A percentile compares a stretch with the other conserved stretches of the same genome.
Conservation (phyloP, 2,888 invertebrate genomes). For the Cartodere bifasciata region DNA sequence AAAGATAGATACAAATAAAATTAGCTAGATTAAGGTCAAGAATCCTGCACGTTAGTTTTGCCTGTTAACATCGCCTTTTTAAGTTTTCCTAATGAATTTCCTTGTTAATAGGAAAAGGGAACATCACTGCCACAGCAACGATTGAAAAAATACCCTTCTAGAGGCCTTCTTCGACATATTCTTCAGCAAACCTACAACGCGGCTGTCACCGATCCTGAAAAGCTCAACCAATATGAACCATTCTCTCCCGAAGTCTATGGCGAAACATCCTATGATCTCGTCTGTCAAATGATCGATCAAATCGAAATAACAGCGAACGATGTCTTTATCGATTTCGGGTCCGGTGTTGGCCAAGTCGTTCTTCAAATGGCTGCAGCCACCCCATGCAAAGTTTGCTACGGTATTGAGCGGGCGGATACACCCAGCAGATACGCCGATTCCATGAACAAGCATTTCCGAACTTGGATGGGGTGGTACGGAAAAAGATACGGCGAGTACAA, state of each 20-base stretch:
- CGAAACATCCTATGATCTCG: conserved; percentile 95
- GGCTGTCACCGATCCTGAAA: conserved; percentile 94
- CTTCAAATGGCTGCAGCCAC: conserved; percentile 96
- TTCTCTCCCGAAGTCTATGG: conserved; percentile 99
- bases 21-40: too few species aligned
- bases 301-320: conserved; percentile 87
- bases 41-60: too few species aligned
- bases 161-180: conserved; percentile 85
- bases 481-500: conserved; percentile 86
- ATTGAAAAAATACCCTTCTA: conserved; percentile 76
- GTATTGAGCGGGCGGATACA: conserved; percentile 94
- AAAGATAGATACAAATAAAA: too few species aligned
- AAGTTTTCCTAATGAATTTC: too few species aligned
- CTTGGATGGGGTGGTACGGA: conserved; percentile 98
- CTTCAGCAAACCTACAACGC: conserved; percentile 96
- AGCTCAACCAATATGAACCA: conserved; percentile 98
- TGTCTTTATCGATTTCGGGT: conserved; percentile 96
- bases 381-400: conserved; percentile 81
- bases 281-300: conserved; percentile 96
- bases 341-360: conserved; percentile 97
- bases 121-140: conserved; percentile 78
- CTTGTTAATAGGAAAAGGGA: conserved; percentile 80
- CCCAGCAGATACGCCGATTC: conserved; percentile 89
- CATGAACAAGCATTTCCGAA: conserved; percentile 82
- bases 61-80: too few species aligned